Evolutionary conservation across 2,888 invertebrate genomes (phyloP).

Genomic region (Exocentrus adspersus): DNA sequence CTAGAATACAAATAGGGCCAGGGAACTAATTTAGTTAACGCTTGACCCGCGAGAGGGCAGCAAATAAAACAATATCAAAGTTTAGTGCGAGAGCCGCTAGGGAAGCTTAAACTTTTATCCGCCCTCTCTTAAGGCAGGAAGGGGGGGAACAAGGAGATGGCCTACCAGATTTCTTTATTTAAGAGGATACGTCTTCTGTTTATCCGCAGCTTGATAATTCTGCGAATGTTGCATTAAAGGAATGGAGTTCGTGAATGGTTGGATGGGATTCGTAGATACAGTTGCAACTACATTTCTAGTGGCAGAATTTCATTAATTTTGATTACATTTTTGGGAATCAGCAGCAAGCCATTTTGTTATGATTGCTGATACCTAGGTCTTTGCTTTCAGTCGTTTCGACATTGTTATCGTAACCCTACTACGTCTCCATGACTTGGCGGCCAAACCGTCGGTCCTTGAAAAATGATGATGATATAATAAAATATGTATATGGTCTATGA

Average conservation of each 20-base stretch:
- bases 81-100: conserved; percentile 60
- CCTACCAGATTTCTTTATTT: conserved; percentile 31
- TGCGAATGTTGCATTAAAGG: not conserved
- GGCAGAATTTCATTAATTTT: too few relatives aligned
- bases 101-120: conserved; percentile 57
- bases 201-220: not conserved
- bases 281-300: too few relatives aligned
- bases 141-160: conserved; percentile 16
- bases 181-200: not conserved
- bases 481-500: too few relatives aligned
- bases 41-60: conserved; percentile 61
- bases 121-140: conserved; percentile 16
- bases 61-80: conserved; percentile 65
- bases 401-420: too few relatives aligned
- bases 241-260: not conserved
- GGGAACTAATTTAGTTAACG: conserved; percentile 63
- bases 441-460: too few relatives aligned
- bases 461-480: too few relatives aligned
- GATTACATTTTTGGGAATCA: too few relatives aligned
- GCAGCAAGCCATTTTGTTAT: too few relatives aligned
- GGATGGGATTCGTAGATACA: too few relatives aligned
- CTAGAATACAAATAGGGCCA: conserved; percentile 63
- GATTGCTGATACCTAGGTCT: too few relatives aligned
- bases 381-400: too few relatives aligned
- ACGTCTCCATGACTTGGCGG: too few relatives aligned